These are phyloP conservation scores for Polypedilum pembai DNA, from an alignment of 1,140 invertebrate genomes.

Conservation along the genomic window DNA sequence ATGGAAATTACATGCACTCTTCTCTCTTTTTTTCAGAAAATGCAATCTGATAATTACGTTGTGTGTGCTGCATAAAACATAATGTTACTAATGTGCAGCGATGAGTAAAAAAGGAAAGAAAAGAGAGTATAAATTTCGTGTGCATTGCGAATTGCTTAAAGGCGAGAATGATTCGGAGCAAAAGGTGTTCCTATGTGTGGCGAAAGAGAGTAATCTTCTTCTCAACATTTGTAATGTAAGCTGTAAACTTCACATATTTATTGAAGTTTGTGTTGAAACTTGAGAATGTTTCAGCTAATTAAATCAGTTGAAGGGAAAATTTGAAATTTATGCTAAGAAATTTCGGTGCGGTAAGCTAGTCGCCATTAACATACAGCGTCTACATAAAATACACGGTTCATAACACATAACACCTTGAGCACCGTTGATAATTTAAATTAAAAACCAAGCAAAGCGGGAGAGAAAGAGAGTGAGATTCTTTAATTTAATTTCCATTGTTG, in stretches of 20 bases:
- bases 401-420: not conserved
- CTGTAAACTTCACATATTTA: not conserved
- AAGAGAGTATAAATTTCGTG: not conserved
- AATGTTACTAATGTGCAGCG: not conserved
- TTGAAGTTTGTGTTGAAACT: not conserved
- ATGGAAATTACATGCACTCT: not conserved
- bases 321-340: not conserved
- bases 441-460: not conserved
- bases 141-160: not conserved
- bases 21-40: not conserved
- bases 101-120: not conserved
- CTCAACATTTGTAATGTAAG: not conserved
- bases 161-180: not conserved
- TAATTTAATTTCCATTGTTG: slow-evolving; percentile 26
- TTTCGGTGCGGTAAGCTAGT: too few relatives aligned
- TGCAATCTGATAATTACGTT: slow-evolving; percentile 13
- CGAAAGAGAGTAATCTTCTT: not conserved
- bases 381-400: not conserved
- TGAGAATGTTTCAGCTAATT: not conserved
- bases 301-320: not conserved
- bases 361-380: not conserved
- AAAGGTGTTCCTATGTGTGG: not conserved
- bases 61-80: not conserved
- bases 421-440: slow-evolving; percentile 26
- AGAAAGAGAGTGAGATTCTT: slow-evolving; percentile 3